Conservation (phyloP, 1,140 invertebrate genomes). For the Pantala flavescens region DNA sequence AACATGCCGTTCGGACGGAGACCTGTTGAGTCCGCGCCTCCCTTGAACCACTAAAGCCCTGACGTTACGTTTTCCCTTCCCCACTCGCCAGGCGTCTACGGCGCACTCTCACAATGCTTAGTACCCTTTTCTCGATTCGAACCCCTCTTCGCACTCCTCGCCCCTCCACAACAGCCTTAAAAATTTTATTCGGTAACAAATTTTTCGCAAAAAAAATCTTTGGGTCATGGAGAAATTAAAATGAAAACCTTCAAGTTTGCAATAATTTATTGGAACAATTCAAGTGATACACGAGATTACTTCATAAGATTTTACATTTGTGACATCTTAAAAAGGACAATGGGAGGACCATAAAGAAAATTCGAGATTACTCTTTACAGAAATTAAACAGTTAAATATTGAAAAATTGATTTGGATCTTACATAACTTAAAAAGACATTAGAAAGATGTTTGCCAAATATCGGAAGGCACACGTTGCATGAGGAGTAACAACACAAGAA, state of each 20-base stretch:
- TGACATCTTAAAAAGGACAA: neutral
- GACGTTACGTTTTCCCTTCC: neutral
- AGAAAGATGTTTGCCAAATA: neutral
- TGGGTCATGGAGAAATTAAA: too few relatives aligned
- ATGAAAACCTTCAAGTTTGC: neutral
- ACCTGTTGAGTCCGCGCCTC: neutral
- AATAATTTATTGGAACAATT: slow-evolving; percentile 11
- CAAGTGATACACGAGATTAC: neutral
- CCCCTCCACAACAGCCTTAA: neutral
- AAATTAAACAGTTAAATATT: neutral
- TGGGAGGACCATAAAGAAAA: neutral
- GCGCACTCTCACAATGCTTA: neutral
- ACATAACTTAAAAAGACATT: neutral
- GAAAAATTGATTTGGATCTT: too few relatives aligned
- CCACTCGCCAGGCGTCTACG: neutral
- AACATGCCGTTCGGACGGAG: slow-evolving; percentile 2
- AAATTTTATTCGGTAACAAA: too few relatives aligned
- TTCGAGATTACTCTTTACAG: neutral
- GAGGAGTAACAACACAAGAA: neutral
- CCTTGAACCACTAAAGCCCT: neutral
- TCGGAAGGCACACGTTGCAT: neutral
- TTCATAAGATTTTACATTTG: neutral
- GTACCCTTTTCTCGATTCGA: neutral
- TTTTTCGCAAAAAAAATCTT: too few relatives aligned
- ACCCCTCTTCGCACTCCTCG: neutral